A percentile compares a stretch with the other conserved stretches of the same genome.
These are phyloP conservation scores for Peromyscus polionotus DNA, from an alignment of 2,113 vertebrate genomes.

Conservation along the genomic window DNA sequence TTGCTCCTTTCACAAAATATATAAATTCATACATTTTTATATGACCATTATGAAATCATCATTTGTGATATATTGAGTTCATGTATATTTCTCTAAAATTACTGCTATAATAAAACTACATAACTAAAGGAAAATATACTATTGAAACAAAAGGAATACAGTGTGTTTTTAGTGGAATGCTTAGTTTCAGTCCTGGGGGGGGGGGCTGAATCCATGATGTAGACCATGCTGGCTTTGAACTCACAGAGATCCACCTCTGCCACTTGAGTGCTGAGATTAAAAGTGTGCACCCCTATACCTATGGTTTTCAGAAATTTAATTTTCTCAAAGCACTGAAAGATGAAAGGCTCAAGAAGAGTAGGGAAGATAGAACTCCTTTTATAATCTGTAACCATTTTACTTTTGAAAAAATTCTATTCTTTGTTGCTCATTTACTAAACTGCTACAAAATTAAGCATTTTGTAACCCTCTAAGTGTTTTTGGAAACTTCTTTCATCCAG, in stretches of 20 bases:
- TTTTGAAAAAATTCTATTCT: slow-evolving; percentile 44
- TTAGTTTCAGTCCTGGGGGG: background rate
- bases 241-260: background rate
- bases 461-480: background rate
- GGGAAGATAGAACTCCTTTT: background rate
- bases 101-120: background rate
- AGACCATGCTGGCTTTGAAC: background rate
- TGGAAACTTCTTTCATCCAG: slow-evolving; percentile 5
- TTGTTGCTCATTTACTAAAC: slow-evolving; percentile 50
- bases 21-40: background rate
- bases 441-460: background rate
- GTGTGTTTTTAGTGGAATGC: background rate
- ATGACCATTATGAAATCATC: background rate
- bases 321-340: background rate
- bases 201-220: background rate
- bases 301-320: background rate
- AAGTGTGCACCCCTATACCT: background rate
- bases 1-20: background rate
- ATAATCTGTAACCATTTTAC: slow-evolving; percentile 7
- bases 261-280: background rate
- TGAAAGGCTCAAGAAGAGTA: background rate
- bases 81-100: background rate
- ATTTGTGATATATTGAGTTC: background rate
- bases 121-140: background rate
- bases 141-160: background rate